These are phyloP conservation scores for Enteromius paludinosus DNA, from an alignment of 2,797 vertebrate genomes.

Conservation along the genomic window DNA sequence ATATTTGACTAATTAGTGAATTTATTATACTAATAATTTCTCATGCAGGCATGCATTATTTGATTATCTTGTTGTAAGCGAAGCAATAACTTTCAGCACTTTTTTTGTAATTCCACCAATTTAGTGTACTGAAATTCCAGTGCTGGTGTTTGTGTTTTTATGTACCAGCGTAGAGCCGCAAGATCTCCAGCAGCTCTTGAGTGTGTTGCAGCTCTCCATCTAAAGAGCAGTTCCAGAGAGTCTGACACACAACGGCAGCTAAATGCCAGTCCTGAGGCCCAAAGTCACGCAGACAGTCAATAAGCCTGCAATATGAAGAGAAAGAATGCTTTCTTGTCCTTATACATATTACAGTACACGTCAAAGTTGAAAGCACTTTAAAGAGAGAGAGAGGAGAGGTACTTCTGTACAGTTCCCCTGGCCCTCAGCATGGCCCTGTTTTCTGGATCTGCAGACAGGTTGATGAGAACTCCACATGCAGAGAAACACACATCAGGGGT, in stretches of 20 bases:
- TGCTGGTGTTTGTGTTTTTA: slow-evolving; percentile 46
- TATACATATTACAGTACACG: background rate
- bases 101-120: background rate
- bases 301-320: slow-evolving; percentile 75
- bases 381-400: slow-evolving; percentile 63
- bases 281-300: slow-evolving; percentile 91
- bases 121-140: background rate
- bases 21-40: background rate
- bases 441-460: slow-evolving; percentile 86
- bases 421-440: slow-evolving; percentile 78
- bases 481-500: slow-evolving; percentile 90
- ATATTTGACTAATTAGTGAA: background rate
- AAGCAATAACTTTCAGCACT: background rate
- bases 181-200: slow-evolving; percentile 74
- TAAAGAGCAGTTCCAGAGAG: slow-evolving; percentile 91
- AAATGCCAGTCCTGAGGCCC: slow-evolving; percentile 92
- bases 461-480: slow-evolving; percentile 93
- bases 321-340: background rate
- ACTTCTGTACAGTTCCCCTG: slow-evolving; percentile 87
- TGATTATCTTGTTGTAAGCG: background rate
- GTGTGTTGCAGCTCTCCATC: slow-evolving; percentile 65
- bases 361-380: background rate
- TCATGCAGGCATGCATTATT: background rate
- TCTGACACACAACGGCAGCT: slow-evolving; percentile 90
- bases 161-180: slow-evolving; percentile 84